Base-by-base conservation (phyloP, 2,888 invertebrate species). In the Sylvicola cinctus region DNA sequence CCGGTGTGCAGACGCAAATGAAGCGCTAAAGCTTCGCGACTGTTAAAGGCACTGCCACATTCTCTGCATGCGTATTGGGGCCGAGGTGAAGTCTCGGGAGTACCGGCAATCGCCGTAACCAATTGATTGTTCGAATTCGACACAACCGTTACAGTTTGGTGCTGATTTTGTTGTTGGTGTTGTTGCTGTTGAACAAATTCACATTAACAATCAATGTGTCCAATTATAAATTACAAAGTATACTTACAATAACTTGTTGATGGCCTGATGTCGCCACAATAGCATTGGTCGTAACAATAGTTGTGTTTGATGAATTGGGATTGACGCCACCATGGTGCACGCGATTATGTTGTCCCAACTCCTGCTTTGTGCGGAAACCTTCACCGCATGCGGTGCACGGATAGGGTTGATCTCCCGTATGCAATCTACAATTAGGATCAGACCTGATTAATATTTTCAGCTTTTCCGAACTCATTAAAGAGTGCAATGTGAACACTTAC, bases 1-100 rank as follows among this genome's bases (percentile, higher is more conserved):
- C 79, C 80, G 36, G 78, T 73, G 55, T 81, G 81, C 48, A 80
- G 63, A 41, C 80, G 71, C 53, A 78, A 69, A 62, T 80, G 80
- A 42, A 80, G 61, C 31, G 78, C 76, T 38, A 80, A 56, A 44
- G 79, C 80, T 62, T 81, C 80, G 53, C 75, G 66, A 41, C 68
- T 70, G 39, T 68, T 63, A 46, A 72, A 73, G 45, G 66, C 65
- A 51, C 68, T 63, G 41, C 70, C 70, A 46, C 72, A 73, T 52
- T 72, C 69, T 45, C 68, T 54, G 45, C 58, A 58, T 25, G 53
- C 56, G 44, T 52, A 58, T 43, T 58, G 58, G 32, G 58, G 56
- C 40, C 58, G 49, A 17, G 50, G 47, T 34, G 52, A 49, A 29
- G 52, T 48, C 42, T 54, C 54, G 31, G 49, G 52, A 41, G 56